Evolutionary conservation across 2,113 vertebrate species (phyloP).

Genomic region (Speoplatyrhinus poulsoni): DNA sequence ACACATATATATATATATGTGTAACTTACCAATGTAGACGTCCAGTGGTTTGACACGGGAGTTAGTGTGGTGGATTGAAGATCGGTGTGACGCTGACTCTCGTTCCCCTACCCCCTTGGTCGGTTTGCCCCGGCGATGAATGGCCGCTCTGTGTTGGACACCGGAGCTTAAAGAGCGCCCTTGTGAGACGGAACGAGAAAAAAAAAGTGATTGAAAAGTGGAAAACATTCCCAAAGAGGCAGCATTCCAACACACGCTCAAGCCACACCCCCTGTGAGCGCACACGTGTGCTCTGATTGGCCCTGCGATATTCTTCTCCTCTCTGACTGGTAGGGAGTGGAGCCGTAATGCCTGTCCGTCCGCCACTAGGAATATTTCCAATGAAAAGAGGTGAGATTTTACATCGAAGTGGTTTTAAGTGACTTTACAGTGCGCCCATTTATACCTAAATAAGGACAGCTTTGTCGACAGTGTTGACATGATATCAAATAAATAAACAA

Average conservation of each 20-base stretch:
- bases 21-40: conserved; percentile 71
- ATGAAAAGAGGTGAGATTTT: conserved; percentile 72
- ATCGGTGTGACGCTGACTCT: conserved; percentile 45
- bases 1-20: conserved; percentile 35
- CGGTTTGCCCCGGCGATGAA: conserved; percentile 70
- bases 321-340: conserved; percentile 41
- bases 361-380: conserved; percentile 59
- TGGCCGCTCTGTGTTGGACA: conserved; percentile 81
- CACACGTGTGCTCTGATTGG: conserved; percentile 51
- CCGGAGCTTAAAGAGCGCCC: conserved; percentile 81
- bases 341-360: conserved; percentile 48
- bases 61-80: conserved; percentile 74
- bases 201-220: conserved; percentile 75
- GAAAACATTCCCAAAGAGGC: conserved; percentile 80
- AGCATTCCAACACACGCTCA: conserved; percentile 58
- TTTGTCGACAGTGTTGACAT: conserved; percentile 72
- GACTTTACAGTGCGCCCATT: conserved; percentile 70
- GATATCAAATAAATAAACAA: conserved; percentile 77
- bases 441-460: conserved; percentile 68
- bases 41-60: conserved; percentile 72
- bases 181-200: conserved; percentile 75
- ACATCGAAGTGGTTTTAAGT: conserved; percentile 69
- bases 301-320: conserved; percentile 26
- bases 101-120: conserved; percentile 40
- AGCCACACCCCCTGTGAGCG: conserved; percentile 35